Percentiles rank a stretch among this genome's conserved stretches.
phyloP scores from a whole-genome alignment of 2,888 invertebrate genomes.

The Caenorhabditis sp. region DNA sequence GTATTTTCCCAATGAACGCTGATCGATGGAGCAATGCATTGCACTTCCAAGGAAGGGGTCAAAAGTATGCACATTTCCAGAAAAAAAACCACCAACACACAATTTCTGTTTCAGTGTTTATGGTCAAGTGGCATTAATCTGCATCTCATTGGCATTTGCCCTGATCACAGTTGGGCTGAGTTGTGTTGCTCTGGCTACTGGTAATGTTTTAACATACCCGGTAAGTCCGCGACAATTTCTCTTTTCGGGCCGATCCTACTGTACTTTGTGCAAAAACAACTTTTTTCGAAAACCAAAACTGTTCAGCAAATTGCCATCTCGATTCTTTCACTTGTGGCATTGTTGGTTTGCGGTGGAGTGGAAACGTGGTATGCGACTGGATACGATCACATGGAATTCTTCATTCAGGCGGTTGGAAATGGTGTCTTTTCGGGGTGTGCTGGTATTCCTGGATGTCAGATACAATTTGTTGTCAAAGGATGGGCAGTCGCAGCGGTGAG shows the following conservation, averaged over 20 bases:
- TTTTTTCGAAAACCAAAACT: not conserved
- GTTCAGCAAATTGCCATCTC: conserved; percentile 66
- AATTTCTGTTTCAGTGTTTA: conserved; percentile 61
- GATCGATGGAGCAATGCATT: conserved; percentile 69
- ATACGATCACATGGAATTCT: conserved; percentile 69
- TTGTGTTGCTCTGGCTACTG: conserved; percentile 64
- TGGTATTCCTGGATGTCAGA: conserved; percentile 70
- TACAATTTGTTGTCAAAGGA: conserved; percentile 69
- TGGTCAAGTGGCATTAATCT: conserved; percentile 69
- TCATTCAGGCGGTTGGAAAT: conserved; percentile 62
- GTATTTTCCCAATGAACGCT: conserved; percentile 71
- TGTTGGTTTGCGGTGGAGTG: conserved; percentile 67
- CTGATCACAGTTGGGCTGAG: conserved; percentile 63
- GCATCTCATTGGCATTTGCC: conserved; percentile 64
- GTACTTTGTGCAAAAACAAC: too few relatives aligned
- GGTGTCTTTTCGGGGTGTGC: conserved; percentile 63
- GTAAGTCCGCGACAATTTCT: too few relatives aligned
- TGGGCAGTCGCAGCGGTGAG: conserved; percentile 70
- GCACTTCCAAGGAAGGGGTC: conserved; percentile 69
- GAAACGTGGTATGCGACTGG: conserved; percentile 68
- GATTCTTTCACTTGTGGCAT: conserved; percentile 61
- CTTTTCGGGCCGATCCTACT: too few relatives aligned
- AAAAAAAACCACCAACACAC: not conserved
- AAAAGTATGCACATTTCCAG: conserved; percentile 55
- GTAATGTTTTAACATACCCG: conserved; percentile 47